Conservation (phyloP, 1,140 invertebrate genomes). For the Drosophila pectinifera region DNA sequence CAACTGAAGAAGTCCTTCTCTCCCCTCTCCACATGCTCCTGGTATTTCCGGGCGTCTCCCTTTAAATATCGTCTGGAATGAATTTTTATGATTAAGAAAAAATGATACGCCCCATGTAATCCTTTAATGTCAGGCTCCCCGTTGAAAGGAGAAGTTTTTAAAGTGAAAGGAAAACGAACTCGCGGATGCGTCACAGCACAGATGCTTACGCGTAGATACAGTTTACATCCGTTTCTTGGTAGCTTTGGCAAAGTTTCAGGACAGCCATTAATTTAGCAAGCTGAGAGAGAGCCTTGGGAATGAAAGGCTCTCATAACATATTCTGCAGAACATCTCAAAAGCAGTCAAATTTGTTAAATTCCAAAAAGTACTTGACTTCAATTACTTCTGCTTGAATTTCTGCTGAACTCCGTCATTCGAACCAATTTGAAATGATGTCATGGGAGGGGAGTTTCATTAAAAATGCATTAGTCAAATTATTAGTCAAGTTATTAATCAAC, state of each 20-base stretch:
- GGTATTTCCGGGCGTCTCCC: slow-evolving; percentile 37
- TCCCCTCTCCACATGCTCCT: slow-evolving; percentile 4
- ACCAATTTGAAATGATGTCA: slow-evolving; percentile 45
- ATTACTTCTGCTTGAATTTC: slow-evolving; percentile 24
- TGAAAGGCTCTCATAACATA: slow-evolving; percentile 25
- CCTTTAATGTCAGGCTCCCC: slow-evolving; percentile 63
- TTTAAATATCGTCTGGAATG: slow-evolving; percentile 15
- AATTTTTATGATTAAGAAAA: slow-evolving; percentile 30
- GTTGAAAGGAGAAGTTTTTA: slow-evolving; percentile 41
- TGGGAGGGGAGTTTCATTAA: slow-evolving; percentile 47
- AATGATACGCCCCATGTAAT: slow-evolving; percentile 34
- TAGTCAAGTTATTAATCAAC: slow-evolving; percentile 47
- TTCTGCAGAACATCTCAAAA: slow-evolving; percentile 11
- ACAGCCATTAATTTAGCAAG: slow-evolving; percentile 16
- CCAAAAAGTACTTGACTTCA: slow-evolving; percentile 3
- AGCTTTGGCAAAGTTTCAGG: slow-evolving; percentile 24
- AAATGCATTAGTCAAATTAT: slow-evolving; percentile 72
- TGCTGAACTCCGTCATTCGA: background rate
- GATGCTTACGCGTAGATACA: slow-evolving; percentile 25
- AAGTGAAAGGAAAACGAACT: slow-evolving; percentile 46
- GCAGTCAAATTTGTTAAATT: background rate
- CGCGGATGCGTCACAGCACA: slow-evolving; percentile 29
- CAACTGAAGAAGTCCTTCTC: slow-evolving; percentile 46
- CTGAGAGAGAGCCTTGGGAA: slow-evolving; percentile 4
- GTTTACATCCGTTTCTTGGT: slow-evolving; percentile 30